Conservation (phyloP, 2,113 vertebrate species). For the Ariopsis seemanni region DNA sequence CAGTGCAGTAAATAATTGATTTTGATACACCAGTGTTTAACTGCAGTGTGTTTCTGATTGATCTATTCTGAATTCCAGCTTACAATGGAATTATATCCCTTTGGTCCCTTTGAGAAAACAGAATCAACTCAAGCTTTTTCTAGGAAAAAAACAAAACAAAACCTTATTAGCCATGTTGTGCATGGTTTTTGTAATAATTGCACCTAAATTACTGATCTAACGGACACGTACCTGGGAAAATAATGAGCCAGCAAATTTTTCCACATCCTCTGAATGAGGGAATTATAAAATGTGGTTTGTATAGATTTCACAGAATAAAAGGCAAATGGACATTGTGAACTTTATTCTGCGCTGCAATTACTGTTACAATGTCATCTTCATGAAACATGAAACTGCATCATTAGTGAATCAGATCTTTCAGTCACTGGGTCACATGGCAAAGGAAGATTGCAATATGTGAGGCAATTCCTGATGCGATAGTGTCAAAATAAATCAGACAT, state of each 20-base stretch:
- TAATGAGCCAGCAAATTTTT: background rate
- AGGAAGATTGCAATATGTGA: constrained; percentile 46
- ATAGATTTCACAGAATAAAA: background rate
- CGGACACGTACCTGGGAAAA: background rate
- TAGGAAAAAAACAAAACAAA: background rate
- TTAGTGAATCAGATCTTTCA: constrained; percentile 13
- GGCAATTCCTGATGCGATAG: constrained; percentile 34
- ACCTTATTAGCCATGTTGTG: background rate
- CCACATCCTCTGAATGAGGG: background rate
- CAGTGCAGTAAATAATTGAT: background rate
- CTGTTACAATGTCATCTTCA: background rate
- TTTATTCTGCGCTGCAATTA: background rate
- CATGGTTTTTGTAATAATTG: background rate
- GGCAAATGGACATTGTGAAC: background rate
- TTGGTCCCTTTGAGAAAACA: background rate
- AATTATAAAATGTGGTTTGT: background rate
- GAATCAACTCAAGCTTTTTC: background rate
- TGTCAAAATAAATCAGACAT: constrained; percentile 50
- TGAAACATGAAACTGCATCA: background rate
- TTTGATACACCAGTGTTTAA: background rate
- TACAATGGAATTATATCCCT: background rate
- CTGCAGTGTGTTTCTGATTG: background rate
- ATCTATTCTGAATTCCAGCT: background rate
- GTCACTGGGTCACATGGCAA: background rate
- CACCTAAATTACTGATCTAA: background rate